phyloP scores from a whole-genome alignment of 1,140 invertebrate species.

The Harpegnathos saltator region DNA sequence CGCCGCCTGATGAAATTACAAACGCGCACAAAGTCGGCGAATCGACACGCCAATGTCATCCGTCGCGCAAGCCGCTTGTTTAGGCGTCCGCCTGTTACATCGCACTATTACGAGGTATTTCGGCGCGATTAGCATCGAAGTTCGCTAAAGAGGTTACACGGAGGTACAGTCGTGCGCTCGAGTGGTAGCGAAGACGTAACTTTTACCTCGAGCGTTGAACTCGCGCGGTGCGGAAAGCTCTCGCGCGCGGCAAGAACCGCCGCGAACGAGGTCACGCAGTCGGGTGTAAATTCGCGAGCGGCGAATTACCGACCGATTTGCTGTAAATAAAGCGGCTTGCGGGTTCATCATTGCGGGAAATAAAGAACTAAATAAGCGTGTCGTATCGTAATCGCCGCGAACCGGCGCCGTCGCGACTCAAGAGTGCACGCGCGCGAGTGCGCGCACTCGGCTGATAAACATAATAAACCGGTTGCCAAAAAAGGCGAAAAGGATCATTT shows the following conservation, averaged over 20 bases:
- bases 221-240: slow-evolving; percentile 16
- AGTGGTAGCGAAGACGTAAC: slow-evolving; percentile 21
- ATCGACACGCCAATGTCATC: too few relatives aligned
- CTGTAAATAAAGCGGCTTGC: slow-evolving; percentile 37
- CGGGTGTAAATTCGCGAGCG: slow-evolving; percentile 21
- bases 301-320: background rate
- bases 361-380: slow-evolving; percentile 3
- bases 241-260: background rate
- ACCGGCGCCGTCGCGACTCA: background rate
- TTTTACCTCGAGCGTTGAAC: slow-evolving; percentile 71
- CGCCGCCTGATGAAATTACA: too few relatives aligned
- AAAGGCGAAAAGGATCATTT: slow-evolving; percentile 50
- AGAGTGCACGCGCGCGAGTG: background rate
- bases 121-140: slow-evolving; percentile 7
- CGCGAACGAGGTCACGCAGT: slow-evolving; percentile 11
- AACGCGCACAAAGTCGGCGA: too few relatives aligned
- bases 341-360: slow-evolving; percentile 34
- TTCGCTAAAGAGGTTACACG: background rate
- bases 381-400: background rate
- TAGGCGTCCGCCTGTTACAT: background rate
- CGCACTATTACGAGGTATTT: background rate
- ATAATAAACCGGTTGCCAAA: slow-evolving; percentile 65
- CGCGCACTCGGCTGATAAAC: slow-evolving; percentile 52
- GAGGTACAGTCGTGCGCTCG: background rate
- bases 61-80: background rate